Evolutionary conservation across 2,797 vertebrate species (phyloP), one percentile per base, ranked within the genome.

Genomic region (Echiichthys vipera): DNA sequence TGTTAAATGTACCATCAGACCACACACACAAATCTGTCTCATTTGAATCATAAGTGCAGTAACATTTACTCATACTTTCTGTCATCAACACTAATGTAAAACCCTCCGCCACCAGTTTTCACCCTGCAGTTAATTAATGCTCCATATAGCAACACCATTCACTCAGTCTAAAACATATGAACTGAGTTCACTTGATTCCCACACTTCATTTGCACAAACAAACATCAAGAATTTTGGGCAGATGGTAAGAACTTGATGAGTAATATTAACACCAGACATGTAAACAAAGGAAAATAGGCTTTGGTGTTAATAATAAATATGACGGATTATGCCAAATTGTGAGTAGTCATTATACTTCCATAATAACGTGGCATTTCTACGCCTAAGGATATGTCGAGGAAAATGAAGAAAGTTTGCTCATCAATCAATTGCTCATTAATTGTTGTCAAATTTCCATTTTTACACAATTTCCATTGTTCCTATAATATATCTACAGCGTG

Each of bases 191-290:
- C n/a, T 53, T 30, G 61, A 77, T 71, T 66, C 45, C 65, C 65
- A 80, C 18, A 40, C 81, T 70, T 83, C 56, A 74, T 83, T 88
- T 79, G 39, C 43, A 61, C 62, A 9, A 37, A 47, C 47, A 58
- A 37, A 73, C 51, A 77, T 78, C 59, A 80, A 71, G 59, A 69
- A 73, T 42, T 22, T 30, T 29, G 49, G 30, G 40, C 81, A 89
- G 82, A 87, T 89, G 85, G 84, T 67, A 27, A 75, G 64, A 72
- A 46, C 39, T 67, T 2, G 27, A 72, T 65, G 53, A 72, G 62
- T 68, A 43, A 79, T 82, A 79, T 74, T 64, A 65, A 73, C 55
- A 56, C 20, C 62, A 77, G 65, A 47, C 51, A 47, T 36, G 61
- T 56, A 51, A 83, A 77, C 25, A 74, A 63, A 66, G 34, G 37